Conservation (phyloP, 2,113 vertebrate genomes). For the Piliocolobus tephrosceles region DNA sequence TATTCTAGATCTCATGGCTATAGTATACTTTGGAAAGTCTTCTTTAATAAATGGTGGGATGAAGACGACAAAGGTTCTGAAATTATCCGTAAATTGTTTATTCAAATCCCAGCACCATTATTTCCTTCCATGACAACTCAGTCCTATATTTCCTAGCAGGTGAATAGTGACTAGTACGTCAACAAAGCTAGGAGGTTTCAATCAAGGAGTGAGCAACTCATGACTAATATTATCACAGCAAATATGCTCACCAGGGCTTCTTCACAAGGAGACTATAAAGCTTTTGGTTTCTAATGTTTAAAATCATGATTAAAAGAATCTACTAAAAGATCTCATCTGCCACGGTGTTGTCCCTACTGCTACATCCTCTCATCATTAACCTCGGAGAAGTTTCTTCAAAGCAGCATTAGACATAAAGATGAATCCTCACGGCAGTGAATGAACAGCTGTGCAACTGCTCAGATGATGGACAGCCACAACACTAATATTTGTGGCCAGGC, state of each 20-base stretch:
- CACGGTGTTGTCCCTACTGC: fast-evolving
- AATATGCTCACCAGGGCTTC: background rate
- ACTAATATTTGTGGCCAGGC: background rate
- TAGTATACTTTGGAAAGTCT: background rate
- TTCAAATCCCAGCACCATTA: background rate
- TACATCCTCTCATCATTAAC: background rate
- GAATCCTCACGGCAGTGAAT: background rate
- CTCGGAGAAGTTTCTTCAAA: background rate
- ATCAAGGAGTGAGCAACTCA: background rate
- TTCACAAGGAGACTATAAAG: background rate
- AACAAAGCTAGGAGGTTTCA: background rate
- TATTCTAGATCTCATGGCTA: background rate
- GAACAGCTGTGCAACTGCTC: background rate
- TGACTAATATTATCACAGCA: background rate
- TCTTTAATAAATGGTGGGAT: background rate
- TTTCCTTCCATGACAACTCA: background rate
- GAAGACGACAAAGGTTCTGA: background rate
- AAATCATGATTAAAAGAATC: background rate
- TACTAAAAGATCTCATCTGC: background rate
- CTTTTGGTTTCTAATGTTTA: background rate
- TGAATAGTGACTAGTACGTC: background rate
- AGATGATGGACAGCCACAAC: background rate
- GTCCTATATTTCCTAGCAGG: background rate
- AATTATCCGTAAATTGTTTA: background rate
- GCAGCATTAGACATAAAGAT: background rate